These are phyloP conservation scores for Propithecus coquereli DNA, from an alignment of 2,113 vertebrate genomes.

Conservation along the genomic window DNA sequence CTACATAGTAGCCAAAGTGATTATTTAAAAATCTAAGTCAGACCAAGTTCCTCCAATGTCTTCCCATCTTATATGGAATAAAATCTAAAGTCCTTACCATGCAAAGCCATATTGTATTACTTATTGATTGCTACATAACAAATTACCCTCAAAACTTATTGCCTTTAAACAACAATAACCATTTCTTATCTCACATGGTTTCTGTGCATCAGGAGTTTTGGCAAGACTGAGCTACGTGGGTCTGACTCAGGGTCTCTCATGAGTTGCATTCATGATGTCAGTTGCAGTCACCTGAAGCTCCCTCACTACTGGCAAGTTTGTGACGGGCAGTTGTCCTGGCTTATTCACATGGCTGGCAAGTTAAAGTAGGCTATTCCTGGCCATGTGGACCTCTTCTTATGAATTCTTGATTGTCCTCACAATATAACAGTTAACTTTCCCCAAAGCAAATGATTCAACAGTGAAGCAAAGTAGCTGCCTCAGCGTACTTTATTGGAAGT, in stretches of 20 bases:
- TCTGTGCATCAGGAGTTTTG: neutral
- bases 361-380: neutral
- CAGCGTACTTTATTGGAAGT: neutral
- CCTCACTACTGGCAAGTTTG: neutral
- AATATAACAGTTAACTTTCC: neutral
- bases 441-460: no score
- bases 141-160: neutral
- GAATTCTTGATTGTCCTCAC: neutral
- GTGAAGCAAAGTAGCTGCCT: neutral
- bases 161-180: neutral
- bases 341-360: neutral
- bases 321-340: neutral
- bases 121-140: neutral
- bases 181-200: neutral
- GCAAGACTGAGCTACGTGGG: neutral
- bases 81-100: neutral
- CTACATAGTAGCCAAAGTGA: neutral
- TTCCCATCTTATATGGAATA: neutral
- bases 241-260: neutral
- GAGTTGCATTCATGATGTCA: neutral
- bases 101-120: neutral
- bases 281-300: neutral
- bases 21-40: neutral
- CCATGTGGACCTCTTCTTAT: neutral
- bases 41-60: neutral